Conservation (phyloP, 2,888 invertebrate genomes). For the Drosophila quinaria region DNA sequence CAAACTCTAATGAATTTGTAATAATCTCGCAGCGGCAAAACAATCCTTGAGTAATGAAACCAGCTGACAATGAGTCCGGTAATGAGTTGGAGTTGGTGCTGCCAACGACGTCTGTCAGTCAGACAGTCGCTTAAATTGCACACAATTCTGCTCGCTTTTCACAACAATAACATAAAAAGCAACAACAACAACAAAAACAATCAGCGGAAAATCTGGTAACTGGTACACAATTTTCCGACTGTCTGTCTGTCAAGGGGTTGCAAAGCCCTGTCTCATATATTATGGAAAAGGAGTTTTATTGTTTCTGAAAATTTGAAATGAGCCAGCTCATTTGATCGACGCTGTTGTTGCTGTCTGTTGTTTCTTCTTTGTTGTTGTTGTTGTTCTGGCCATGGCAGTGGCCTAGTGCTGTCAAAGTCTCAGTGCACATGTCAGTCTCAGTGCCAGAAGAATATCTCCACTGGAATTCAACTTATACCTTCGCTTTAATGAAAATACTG, state of each 20-base stretch:
- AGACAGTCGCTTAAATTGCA: slow-evolving; percentile 49
- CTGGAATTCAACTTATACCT: slow-evolving; percentile 23
- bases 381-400: slow-evolving; percentile 25
- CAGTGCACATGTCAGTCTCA: slow-evolving; percentile 37
- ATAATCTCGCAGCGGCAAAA: slow-evolving; percentile 50
- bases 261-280: slow-evolving; percentile 58
- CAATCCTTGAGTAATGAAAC: slow-evolving; percentile 24
- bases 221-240: slow-evolving; percentile 33
- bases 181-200: not conserved
- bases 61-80: slow-evolving; percentile 43
- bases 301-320: slow-evolving; percentile 69
- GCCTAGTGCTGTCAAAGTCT: slow-evolving; percentile 50
- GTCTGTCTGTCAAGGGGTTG: slow-evolving; percentile 53
- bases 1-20: slow-evolving; percentile 74
- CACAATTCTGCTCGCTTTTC: slow-evolving; percentile 39
- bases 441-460: slow-evolving; percentile 9
- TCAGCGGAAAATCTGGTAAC: slow-evolving; percentile 35
- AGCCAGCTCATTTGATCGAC: slow-evolving; percentile 41
- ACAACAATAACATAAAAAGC: slow-evolving; percentile 12
- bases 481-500: slow-evolving; percentile 43
- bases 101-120: slow-evolving; percentile 4
- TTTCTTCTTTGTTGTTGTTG: not conserved
- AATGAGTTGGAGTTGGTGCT: slow-evolving; percentile 47
- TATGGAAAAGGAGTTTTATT: slow-evolving; percentile 72
- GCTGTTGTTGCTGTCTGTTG: not conserved